A percentile compares a stretch with the other conserved stretches of the same genome.
Conservation (phyloP, 2,888 invertebrate genomes). For the Oxyteleia sp. region DNA sequence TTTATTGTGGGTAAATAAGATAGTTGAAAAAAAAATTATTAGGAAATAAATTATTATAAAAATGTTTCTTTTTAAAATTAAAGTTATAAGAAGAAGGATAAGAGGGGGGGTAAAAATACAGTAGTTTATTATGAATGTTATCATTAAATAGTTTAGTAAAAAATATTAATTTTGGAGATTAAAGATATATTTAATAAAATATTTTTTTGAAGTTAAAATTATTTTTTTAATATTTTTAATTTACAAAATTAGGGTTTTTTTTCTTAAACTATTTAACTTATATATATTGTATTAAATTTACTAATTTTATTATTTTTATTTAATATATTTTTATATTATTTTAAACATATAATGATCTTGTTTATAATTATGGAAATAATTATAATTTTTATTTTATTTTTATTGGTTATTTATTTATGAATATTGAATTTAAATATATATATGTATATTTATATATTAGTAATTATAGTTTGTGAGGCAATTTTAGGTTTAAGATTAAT, state of each 20-base stretch:
- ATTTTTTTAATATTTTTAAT: constrained; percentile 89
- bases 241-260: constrained; percentile 91
- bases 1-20: no score
- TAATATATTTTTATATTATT: constrained; percentile 75
- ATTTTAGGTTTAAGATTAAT: constrained; percentile 90
- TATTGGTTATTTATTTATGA: constrained; percentile 68
- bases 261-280: constrained; percentile 90
- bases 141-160: constrained; percentile 89
- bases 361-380: constrained; percentile 89
- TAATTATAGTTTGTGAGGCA: constrained; percentile 90
- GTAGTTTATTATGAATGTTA: no score
- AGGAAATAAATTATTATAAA: no score
- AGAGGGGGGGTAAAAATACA: no score
- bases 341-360: constrained; percentile 88
- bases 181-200: constrained; percentile 88
- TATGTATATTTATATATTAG: constrained; percentile 89
- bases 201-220: constrained; percentile 90
- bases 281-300: no score
- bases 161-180: constrained; percentile 92
- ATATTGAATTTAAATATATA: constrained; percentile 87
- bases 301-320: constrained; percentile 80
- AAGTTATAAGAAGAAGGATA: no score
- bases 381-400: constrained; percentile 88
- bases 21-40: no score
- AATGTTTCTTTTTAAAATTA: no score